A percentile compares a stretch with the other conserved stretches of the same genome.
Evolutionary conservation across 2,888 invertebrate genomes (phyloP).

Genomic region (Ernsta delagoae): DNA sequence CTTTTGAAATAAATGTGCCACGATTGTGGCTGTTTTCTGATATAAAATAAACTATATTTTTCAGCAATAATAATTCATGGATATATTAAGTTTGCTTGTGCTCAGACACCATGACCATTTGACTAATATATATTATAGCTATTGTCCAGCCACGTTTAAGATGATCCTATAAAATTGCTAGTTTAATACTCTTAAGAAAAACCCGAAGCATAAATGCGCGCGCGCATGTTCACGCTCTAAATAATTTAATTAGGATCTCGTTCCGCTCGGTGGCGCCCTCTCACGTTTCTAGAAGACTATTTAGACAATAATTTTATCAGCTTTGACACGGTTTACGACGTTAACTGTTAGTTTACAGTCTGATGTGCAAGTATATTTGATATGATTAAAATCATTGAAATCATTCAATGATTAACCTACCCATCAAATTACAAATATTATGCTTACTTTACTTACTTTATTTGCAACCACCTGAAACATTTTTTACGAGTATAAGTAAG

Average conservation of each 20-base stretch:
- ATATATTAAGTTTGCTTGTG: conserved; percentile 3
- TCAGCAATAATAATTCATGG: not conserved
- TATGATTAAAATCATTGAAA: not conserved
- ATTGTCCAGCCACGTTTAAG: conserved; percentile 25
- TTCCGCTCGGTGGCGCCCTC: conserved; percentile 69
- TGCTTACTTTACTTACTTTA: too few species aligned
- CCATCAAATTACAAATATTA: too few species aligned
- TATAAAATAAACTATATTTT: not conserved
- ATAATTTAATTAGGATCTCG: conserved; percentile 82
- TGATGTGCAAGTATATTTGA: conserved; percentile 34
- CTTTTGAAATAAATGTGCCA: too few species aligned
- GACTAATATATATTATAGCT: conserved; percentile 25
- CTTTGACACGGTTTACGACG: conserved; percentile 56
- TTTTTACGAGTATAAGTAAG: too few species aligned
- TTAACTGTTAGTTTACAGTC: conserved; percentile 41
- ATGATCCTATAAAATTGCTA: conserved; percentile 42
- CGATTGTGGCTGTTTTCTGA: too few species aligned
- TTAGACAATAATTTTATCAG: conserved; percentile 61
- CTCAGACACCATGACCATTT: conserved; percentile 9
- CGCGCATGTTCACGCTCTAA: conserved; percentile 71
- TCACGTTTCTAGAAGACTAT: conserved; percentile 71
- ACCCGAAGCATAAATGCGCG: conserved; percentile 59
- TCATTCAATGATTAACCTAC: too few species aligned
- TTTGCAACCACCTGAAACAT: too few species aligned
- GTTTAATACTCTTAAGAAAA: conserved; percentile 57